Evolutionary conservation across 2,888 invertebrate species (phyloP).

Genomic region (Spodoptera exigua): DNA sequence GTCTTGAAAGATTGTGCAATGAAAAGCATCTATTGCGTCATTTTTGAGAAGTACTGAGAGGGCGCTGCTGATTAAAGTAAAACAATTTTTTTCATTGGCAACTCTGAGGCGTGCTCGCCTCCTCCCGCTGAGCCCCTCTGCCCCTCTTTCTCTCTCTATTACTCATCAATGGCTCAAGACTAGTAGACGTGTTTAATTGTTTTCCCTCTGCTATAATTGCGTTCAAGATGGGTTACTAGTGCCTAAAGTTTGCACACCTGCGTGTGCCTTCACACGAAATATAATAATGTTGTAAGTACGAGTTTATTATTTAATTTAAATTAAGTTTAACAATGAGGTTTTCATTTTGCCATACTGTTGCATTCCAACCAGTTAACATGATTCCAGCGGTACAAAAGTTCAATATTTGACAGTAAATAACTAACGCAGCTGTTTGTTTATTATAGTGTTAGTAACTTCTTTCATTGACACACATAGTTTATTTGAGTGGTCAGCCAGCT

Average conservation of each 20-base stretch:
- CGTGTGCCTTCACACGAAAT: slow-evolving; percentile 91
- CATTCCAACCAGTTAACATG: slow-evolving; percentile 14
- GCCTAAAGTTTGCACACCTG: slow-evolving; percentile 91
- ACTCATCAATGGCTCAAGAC: slow-evolving; percentile 83
- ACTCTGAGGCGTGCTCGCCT: slow-evolving; percentile 20
- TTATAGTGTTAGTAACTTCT: neutral
- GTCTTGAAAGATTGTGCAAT: slow-evolving; percentile 27
- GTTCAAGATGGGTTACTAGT: slow-evolving; percentile 94
- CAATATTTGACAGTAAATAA: neutral
- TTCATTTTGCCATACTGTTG: slow-evolving; percentile 16
- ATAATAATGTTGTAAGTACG: slow-evolving; percentile 92
- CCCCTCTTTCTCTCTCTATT: slow-evolving; percentile 62
- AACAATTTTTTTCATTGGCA: slow-evolving; percentile 38
- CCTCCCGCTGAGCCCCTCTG: slow-evolving; percentile 15
- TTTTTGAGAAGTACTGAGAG: neutral
- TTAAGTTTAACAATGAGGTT: slow-evolving; percentile 18
- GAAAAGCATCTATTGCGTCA: slow-evolving; percentile 12
- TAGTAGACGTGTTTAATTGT: slow-evolving; percentile 81
- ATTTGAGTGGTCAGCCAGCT: slow-evolving; percentile 23
- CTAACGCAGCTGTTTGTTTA: slow-evolving; percentile 17
- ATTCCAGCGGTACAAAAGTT: neutral
- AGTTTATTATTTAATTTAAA: slow-evolving; percentile 30
- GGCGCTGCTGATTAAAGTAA: slow-evolving; percentile 7
- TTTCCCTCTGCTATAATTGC: slow-evolving; percentile 86
- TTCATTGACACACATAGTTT: slow-evolving; percentile 16